Base-by-base conservation (phyloP, 2,888 invertebrate genomes). In the Leptopilina drosophilae region DNA sequence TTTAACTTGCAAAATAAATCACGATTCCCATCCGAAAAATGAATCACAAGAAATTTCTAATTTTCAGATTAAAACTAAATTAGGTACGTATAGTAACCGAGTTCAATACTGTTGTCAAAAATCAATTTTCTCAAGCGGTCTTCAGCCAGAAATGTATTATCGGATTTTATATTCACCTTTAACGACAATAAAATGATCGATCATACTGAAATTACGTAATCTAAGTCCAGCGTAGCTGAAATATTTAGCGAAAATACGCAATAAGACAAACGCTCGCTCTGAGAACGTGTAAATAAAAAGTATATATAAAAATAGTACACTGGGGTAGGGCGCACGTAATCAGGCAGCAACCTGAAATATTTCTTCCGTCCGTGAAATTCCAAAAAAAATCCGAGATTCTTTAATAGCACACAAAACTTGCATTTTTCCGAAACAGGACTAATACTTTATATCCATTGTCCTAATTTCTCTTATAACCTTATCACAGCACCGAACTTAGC, bases 271-370 rank as follows among this genome's bases (percentile, higher is more conserved):
- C 82, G 82, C 82, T 82, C 77, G 82, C 83, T 82, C 84, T 85
- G 82, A 65, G 59, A 67, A 49, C 64, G 62, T 46, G 56, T 65
- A 76, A 67, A 64, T 67, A 85, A 87, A 87, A 83, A 80, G 81
- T 82, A 81, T 79, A 85, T 86, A 85, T 84, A 89, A 89, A 89
- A 89, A 89, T 89, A 89, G 89, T 89, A 85, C 84, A 80, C 83
- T 80, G 82, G 85, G 88, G 85, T 85, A 84, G 83, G 86, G 85
- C 75, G 73, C 56, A 73, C 73, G 73, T 73, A 73, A 73, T 73
- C 73, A 73, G 56, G 73, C 73, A 76, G 76, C 76, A 76, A 64
- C 42, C 20, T 76, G 42, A 64, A 64, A 76, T 76, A 64, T 76
- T 64, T 46, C 64, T 64, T 76, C 20, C 40, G 56, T 73, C 33